Conservation (phyloP, 2,888 invertebrate genomes). For the Aphidoletes aphidimyza region DNA sequence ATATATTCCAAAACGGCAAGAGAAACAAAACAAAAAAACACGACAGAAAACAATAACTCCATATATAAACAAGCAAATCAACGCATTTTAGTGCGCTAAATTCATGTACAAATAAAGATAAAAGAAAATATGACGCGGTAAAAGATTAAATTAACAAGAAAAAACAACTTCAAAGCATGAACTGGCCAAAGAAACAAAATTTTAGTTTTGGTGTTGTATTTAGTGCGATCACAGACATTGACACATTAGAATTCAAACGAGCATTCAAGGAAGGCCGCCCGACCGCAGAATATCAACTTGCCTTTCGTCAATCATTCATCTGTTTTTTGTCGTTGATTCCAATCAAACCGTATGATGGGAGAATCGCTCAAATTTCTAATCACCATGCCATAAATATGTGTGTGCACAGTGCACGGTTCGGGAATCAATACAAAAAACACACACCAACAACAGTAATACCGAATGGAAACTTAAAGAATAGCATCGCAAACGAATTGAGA, state of each 20-base stretch:
- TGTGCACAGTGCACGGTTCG: background rate
- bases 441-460: background rate
- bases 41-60: background rate
- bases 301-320: background rate
- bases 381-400: background rate
- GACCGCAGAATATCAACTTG: constrained; percentile 2
- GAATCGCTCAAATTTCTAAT: background rate
- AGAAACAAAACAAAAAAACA: background rate
- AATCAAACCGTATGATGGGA: background rate
- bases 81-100: background rate
- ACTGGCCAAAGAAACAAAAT: background rate
- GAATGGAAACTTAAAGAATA: too few species aligned
- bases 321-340: background rate
- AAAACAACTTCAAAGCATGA: too few species aligned
- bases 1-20: background rate
- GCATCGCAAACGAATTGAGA: too few species aligned
- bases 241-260: background rate
- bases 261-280: background rate
- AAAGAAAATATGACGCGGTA: background rate
- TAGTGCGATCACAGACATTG: background rate
- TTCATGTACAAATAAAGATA: constrained; percentile 47
- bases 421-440: background rate
- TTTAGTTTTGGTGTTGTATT: too few species aligned
- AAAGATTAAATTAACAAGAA: constrained; percentile 30
- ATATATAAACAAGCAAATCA: background rate